phyloP scores from a whole-genome alignment of 2,797 vertebrate genomes.

The Pampus argenteus region DNA sequence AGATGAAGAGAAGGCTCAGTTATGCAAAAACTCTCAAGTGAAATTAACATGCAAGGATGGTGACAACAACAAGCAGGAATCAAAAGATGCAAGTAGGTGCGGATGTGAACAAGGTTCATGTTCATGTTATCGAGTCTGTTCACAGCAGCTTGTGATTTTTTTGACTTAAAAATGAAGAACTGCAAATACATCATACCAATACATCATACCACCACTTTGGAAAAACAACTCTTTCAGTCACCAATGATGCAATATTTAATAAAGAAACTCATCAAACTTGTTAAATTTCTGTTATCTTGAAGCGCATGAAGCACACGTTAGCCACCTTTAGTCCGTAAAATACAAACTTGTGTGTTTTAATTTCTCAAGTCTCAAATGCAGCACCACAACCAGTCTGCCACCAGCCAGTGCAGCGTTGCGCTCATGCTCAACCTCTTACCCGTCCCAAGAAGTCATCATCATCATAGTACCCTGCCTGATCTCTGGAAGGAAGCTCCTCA shows the following conservation, averaged over 20 bases:
- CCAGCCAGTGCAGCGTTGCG: slow-evolving; percentile 49
- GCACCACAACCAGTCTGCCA: slow-evolving; percentile 51
- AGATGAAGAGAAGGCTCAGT: slow-evolving; percentile 68
- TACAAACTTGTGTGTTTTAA: slow-evolving; percentile 18
- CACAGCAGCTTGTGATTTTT: slow-evolving; percentile 4
- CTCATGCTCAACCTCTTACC: slow-evolving; percentile 87
- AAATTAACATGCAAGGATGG: slow-evolving; percentile 50
- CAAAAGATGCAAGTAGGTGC: slow-evolving; percentile 40
- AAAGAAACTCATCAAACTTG: background rate
- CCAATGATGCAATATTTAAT: background rate
- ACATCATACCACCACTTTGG: slow-evolving; percentile 1
- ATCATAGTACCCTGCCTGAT: slow-evolving; percentile 76
- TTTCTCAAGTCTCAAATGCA: slow-evolving; percentile 21
- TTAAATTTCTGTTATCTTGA: background rate
- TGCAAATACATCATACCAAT: slow-evolving; percentile 9
- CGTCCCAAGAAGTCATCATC: slow-evolving; percentile 88
- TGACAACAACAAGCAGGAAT: slow-evolving; percentile 39
- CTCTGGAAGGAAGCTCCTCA: slow-evolving; percentile 85
- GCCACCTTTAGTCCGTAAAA: slow-evolving; percentile 27
- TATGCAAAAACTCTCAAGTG: slow-evolving; percentile 14
- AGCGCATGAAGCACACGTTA: slow-evolving; percentile 52
- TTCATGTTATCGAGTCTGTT: background rate
- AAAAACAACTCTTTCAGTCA: slow-evolving; percentile 21
- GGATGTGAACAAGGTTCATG: slow-evolving; percentile 1
- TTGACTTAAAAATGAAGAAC: slow-evolving; percentile 5